Evolutionary conservation across 2,888 invertebrate species (phyloP).

Genomic region (Yponomeuta plumbellus): DNA sequence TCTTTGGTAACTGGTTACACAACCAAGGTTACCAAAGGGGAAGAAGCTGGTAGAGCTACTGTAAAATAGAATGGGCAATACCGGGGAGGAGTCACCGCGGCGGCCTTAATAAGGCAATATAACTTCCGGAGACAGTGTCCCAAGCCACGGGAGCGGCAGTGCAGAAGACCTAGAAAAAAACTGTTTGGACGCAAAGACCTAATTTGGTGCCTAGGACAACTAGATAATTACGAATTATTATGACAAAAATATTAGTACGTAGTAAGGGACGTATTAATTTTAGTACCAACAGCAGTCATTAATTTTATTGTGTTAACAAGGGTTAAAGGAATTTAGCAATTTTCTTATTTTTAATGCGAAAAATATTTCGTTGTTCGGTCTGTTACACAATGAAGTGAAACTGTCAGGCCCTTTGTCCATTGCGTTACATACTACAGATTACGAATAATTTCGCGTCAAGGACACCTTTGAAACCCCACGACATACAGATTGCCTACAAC

Average conservation of each 20-base stretch:
- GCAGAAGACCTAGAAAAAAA: not conserved
- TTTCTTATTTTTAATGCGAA: conserved; percentile 4
- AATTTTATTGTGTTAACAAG: not conserved
- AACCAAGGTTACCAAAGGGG: too few species aligned
- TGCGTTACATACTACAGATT: not conserved
- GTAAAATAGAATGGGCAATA: too few species aligned
- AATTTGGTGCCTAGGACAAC: not conserved
- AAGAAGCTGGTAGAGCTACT: too few species aligned
- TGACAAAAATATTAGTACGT: too few species aligned
- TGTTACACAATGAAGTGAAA: not conserved
- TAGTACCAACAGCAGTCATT: not conserved
- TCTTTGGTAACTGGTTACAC: too few species aligned
- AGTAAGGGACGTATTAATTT: not conserved
- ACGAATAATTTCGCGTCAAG: too few species aligned
- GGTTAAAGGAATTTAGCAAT: not conserved
- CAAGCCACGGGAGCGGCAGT: not conserved
- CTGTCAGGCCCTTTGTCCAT: not conserved
- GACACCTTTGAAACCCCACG: too few species aligned
- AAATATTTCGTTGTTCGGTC: not conserved
- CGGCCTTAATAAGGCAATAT: not conserved
- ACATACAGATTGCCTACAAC: too few species aligned
- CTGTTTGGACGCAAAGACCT: not conserved
- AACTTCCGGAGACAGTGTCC: not conserved
- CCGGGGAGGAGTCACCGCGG: not conserved
- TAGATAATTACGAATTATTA: not conserved